Evolutionary conservation across 1,140 invertebrate genomes (phyloP).

Genomic region (Chlorops oryzae): DNA sequence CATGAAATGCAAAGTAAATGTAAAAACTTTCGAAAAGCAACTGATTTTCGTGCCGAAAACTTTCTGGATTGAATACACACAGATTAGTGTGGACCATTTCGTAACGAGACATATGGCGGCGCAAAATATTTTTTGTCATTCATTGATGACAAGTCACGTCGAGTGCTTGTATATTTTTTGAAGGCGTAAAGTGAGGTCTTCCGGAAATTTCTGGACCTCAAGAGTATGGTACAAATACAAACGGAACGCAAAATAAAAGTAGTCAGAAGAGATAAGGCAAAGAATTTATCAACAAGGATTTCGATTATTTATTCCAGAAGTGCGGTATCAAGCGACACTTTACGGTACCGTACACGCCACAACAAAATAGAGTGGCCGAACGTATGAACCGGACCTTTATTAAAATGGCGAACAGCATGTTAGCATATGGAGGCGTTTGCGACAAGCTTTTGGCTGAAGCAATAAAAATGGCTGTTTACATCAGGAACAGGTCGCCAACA

Average conservation of each 20-base stretch:
- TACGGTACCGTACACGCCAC: slow-evolving; percentile 27
- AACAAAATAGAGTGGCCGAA: slow-evolving; percentile 30
- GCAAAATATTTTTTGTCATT: slow-evolving; percentile 42
- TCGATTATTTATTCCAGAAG: slow-evolving; percentile 10
- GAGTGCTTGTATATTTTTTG: slow-evolving; percentile 40
- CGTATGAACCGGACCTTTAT: slow-evolving; percentile 42
- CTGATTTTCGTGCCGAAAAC: slow-evolving; percentile 17
- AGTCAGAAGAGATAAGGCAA: slow-evolving; percentile 30
- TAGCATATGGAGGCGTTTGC: slow-evolving; percentile 36
- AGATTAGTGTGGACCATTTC: slow-evolving; percentile 47
- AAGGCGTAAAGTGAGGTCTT: slow-evolving; percentile 24
- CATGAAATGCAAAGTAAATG: slow-evolving; percentile 1
- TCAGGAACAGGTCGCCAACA: slow-evolving; percentile 16
- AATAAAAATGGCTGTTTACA: slow-evolving; percentile 25
- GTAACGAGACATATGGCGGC: slow-evolving; percentile 27
- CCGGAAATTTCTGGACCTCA: slow-evolving; percentile 7
- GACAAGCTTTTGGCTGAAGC: slow-evolving; percentile 49
- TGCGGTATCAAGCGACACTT: slow-evolving; percentile 22
- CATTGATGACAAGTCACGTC: slow-evolving; percentile 42
- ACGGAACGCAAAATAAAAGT: slow-evolving; percentile 22
- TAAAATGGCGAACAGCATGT: slow-evolving; percentile 37
- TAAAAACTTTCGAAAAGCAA: not conserved
- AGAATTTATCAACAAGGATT: slow-evolving; percentile 12
- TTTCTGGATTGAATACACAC: slow-evolving; percentile 37
- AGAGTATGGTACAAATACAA: slow-evolving; percentile 23